Evolutionary conservation across 1,140 invertebrate genomes (phyloP).

Genomic region (Aleiodes sp.): DNA sequence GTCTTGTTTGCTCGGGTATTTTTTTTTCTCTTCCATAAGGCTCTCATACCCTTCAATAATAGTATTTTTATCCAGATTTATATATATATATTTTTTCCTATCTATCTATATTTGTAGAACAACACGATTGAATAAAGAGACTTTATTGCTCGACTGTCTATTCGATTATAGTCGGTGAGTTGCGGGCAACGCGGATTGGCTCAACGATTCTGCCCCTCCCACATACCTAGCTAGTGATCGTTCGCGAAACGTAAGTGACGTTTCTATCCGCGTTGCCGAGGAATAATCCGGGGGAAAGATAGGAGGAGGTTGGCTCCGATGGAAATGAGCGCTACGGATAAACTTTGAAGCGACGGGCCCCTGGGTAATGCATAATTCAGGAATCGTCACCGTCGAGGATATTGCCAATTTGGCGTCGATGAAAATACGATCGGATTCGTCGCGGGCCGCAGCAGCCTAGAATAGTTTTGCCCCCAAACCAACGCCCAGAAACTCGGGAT

Average conservation of each 20-base stretch:
- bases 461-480: constrained; percentile 18
- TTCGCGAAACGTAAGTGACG: constrained; percentile 53
- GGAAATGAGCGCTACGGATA: constrained; percentile 64
- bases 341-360: constrained; percentile 66
- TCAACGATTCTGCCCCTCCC: constrained; percentile 7
- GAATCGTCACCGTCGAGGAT: constrained; percentile 67
- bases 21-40: too few species aligned
- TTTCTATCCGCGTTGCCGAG: constrained; percentile 51
- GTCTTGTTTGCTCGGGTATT: too few species aligned
- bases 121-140: background rate
- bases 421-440: constrained; percentile 68
- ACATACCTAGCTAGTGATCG: constrained; percentile 12
- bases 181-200: constrained; percentile 15
- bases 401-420: constrained; percentile 69
- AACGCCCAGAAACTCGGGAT: constrained; percentile 3
- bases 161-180: constrained; percentile 8
- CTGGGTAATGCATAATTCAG: constrained; percentile 67
- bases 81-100: background rate
- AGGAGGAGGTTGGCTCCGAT: constrained; percentile 42
- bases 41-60: too few species aligned
- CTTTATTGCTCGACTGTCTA: background rate
- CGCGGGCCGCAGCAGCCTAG: constrained; percentile 44
- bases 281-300: constrained; percentile 43
- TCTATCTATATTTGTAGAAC: background rate
- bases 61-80: too few species aligned